Evolutionary conservation across 2,888 invertebrate genomes (phyloP), one percentile per base, ranked within the genome.

Genomic region (Ophioninae sp.): DNA sequence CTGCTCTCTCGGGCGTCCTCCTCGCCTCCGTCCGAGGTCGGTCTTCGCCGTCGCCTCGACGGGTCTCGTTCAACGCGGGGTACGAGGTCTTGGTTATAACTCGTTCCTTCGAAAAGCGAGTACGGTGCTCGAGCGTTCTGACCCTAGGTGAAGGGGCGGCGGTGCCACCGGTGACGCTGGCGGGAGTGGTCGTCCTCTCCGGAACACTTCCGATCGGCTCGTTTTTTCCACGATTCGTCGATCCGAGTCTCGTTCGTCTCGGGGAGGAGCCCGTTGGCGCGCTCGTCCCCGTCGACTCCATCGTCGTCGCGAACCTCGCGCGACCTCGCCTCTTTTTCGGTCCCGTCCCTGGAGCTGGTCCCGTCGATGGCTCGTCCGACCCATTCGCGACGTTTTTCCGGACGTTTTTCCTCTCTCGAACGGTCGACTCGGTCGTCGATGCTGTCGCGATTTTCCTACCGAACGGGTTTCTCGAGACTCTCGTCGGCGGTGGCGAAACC

Each of bases 71-170:
- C 0, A 79, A 79, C 21, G 82, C 69, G 0, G 89, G 89, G 75
- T 87, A 89, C 20, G 86, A 85, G 1, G 88, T 88, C 72, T 89
- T 88, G 0, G 88, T 89, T 41, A 89, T 86, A 17, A 87, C 89
- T 61, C 90, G 88, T 74, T 89, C 88, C 39, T 89, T 90, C 0
- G 90, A 88, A 13, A 90, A 87, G 7, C 88, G 87, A 0, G 89
- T 88, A 59, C 87, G 89, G 64, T 89, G 89, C 67, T 89, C 89
- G 64, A 89, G 64, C 0, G 88, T 87, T 84, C 86, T 85, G 13
- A 79, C 87, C 23, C 87, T 86, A 0, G 89, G 87, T 6, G 41
- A 8, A 6, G 41, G 2, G 8, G 17, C 17, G 50, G 87, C 87
- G 10, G 87, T 85, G 0, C 62, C 69, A 17, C 39, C 64, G 1